Conservation (phyloP, 2,797 vertebrate genomes). For the Danio tinwini region DNA sequence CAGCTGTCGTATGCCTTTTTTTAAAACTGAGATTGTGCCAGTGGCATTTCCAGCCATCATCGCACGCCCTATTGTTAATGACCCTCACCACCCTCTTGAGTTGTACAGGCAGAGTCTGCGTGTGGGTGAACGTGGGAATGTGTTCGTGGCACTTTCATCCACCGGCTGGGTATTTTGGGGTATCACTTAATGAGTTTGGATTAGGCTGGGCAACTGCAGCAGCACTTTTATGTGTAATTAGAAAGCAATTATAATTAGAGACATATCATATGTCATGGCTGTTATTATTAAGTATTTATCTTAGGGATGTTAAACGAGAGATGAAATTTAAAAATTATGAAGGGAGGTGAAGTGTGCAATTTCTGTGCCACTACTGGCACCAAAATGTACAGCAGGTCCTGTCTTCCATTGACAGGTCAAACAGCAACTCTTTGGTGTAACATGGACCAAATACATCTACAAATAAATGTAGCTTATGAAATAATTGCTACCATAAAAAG, state of each 20-base stretch:
- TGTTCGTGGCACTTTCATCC: background rate
- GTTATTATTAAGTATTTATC: conserved; percentile 1
- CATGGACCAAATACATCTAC: no score
- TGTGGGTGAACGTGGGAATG: conserved; percentile 9
- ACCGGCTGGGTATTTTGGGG: conserved; percentile 37
- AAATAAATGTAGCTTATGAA: no score
- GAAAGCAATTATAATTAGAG: conserved; percentile 17
- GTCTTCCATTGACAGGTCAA: background rate
- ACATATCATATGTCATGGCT: conserved; percentile 11
- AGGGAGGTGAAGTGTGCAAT: background rate
- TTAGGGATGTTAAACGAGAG: background rate
- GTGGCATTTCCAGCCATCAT: conserved; percentile 36
- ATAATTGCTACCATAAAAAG: no score
- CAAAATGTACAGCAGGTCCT: background rate
- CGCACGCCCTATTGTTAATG: conserved; percentile 21
- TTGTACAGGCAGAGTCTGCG: background rate
- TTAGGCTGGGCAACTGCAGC: conserved; percentile 9
- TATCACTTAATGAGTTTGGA: conserved; percentile 31
- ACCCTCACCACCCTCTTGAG: conserved; percentile 17
- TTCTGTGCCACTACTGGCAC: background rate
- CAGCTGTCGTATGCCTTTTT: conserved; percentile 26
- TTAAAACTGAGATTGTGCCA: background rate
- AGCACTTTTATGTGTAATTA: conserved; percentile 13
- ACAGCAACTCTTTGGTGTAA: no score
- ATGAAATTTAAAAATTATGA: background rate